Evolutionary conservation across 2,888 invertebrate species (phyloP), one percentile per base, ranked within the genome.

Genomic region (Oxytorus armatus): DNA sequence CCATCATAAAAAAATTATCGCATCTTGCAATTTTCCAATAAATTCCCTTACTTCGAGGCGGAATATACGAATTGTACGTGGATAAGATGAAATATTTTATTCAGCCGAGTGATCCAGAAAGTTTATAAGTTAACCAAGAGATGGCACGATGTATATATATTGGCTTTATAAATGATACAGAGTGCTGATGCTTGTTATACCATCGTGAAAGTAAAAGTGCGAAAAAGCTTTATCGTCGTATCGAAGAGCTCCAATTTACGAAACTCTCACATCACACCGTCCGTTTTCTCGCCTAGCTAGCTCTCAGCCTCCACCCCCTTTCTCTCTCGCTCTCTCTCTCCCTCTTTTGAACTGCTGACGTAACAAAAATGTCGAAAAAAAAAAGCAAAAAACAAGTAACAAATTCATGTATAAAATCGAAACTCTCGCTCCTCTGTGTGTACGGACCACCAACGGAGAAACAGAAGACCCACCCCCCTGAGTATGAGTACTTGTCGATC

Each of bases 281-380:
- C 53, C 25, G 51, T 68, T 55, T 70, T 47, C 59, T 69, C 47
- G 53, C n/a, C 53, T 16, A 10, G 25, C 53, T 14, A 61, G 16
- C 47, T 53, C 44, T 36, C 49, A 53, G 18, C 29, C 39, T 1
- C 18, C 3, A 61, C 29, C 29, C 42, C 16, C 8, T 8, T 44
- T 51, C 25, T 59, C 57, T 39, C 57, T 49, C 23, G 18, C 21
- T 59, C 25, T 59, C 57, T 39, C 51, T 39, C 23, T 29, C n/a
- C 33, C 51, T 21, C 21, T 18, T 7, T 39, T 8, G 23, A 23
- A 14, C 59, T 59, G 59, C 59, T 72, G 70, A 72, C 49, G 70
- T 59, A 21, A 72, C 70, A 49, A 72, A 72, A 72, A 51, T 49
- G 70, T 18, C 7, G 59, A 39, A 55, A 73, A 11, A 25, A 73